phyloP scores from a whole-genome alignment of 2,888 invertebrate species.

The Rhagonycha lutea region DNA sequence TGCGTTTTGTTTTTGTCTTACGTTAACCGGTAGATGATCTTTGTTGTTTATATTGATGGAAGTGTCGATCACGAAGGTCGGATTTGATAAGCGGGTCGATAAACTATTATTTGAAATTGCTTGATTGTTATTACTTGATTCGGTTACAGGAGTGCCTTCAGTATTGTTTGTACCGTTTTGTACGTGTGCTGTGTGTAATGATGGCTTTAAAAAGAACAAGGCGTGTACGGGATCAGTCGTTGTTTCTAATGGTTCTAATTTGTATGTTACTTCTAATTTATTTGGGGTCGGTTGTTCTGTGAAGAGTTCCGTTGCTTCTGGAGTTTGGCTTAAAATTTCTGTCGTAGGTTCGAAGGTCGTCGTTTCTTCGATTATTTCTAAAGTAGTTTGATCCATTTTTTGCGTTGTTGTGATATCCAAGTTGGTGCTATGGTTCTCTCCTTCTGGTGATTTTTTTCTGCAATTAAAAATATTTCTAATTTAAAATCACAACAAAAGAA shows the following conservation, averaged over 20 bases:
- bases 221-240: slow-evolving; percentile 35
- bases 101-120: slow-evolving; percentile 20
- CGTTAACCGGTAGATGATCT: neutral
- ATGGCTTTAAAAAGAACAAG: slow-evolving; percentile 36
- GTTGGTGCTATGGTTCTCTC: neutral
- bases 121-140: slow-evolving; percentile 2
- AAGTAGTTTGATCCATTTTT: slow-evolving; percentile 3
- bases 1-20: neutral
- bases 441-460: neutral
- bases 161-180: slow-evolving; percentile 27
- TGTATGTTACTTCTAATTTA: slow-evolving; percentile 10
- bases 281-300: slow-evolving; percentile 14
- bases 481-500: neutral
- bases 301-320: slow-evolving; percentile 10
- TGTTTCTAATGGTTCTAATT: slow-evolving; percentile 7
- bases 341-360: slow-evolving; percentile 17
- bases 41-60: slow-evolving; percentile 2
- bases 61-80: slow-evolving; percentile 7
- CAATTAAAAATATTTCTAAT: neutral
- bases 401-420: neutral
- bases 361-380: neutral
- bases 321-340: slow-evolving; percentile 10
- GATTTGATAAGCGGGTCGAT: slow-evolving; percentile 21
- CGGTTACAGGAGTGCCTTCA: slow-evolving; percentile 19
- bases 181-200: slow-evolving; percentile 28